These are phyloP conservation scores for Aproaerema taeniolella DNA, from an alignment of 2,888 invertebrate species.

Conservation along the genomic window DNA sequence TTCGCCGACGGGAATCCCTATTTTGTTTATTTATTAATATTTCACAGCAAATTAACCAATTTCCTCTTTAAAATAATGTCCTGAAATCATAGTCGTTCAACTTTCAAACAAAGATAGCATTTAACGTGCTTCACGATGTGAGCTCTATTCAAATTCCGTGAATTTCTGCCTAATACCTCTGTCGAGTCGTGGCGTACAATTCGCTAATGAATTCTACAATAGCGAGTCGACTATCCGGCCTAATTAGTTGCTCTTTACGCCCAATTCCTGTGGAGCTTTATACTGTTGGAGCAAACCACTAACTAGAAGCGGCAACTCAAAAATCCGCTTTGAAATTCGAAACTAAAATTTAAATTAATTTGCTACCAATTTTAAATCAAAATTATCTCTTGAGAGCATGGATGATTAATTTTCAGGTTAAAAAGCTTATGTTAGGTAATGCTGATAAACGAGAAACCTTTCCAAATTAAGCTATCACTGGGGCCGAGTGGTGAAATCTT, in stretches of 20 bases:
- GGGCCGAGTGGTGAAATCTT: conserved; percentile 63
- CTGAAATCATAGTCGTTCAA: conserved; percentile 2
- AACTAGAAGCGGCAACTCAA: conserved; percentile 24
- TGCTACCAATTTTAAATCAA: too few species aligned
- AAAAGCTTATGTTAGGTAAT: too few species aligned
- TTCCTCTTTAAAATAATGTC: conserved; percentile 3
- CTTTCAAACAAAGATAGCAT: conserved; percentile 20
- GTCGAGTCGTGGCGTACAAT: conserved; percentile 38
- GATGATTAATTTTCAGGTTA: too few species aligned
- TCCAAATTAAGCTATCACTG: conserved; percentile 59
- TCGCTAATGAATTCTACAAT: conserved; percentile 58
- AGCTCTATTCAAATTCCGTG: conserved; percentile 31
- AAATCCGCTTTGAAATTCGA: conserved; percentile 7
- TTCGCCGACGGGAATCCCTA: conserved; percentile 29
- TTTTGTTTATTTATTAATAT: conserved; percentile 11
- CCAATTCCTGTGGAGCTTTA: conserved; percentile 46
- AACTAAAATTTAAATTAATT: background rate
- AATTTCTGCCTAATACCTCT: conserved; percentile 38
- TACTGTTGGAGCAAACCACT: conserved; percentile 35
- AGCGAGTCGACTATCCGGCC: conserved; percentile 49
- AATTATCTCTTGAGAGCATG: too few species aligned
- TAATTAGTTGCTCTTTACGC: conserved; percentile 59
- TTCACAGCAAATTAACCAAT: too few species aligned
- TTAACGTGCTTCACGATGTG: conserved; percentile 9
- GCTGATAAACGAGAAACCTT: conserved; percentile 51